A percentile compares a stretch with the other conserved stretches of the same genome.
phyloP scores from a whole-genome alignment of 2,888 invertebrate species.

The Eristalis pertinax region DNA sequence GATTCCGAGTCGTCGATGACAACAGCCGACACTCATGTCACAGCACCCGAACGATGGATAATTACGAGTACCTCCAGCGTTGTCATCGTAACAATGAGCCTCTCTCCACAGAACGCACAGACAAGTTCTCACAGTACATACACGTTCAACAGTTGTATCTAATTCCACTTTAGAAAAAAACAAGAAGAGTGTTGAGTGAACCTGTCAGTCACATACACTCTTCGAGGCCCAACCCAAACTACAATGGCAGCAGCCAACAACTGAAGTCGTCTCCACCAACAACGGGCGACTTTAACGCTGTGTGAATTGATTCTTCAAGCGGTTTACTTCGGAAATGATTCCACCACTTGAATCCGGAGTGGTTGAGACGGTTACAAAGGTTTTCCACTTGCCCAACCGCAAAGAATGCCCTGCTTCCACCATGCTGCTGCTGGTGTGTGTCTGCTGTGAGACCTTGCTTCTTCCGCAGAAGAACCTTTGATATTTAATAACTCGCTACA shows the following conservation, averaged over 20 bases:
- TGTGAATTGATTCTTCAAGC: constrained; percentile 66
- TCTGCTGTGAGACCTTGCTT: constrained; percentile 17
- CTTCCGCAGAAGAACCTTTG: constrained; percentile 66
- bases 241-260: constrained; percentile 51
- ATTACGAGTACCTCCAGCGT: constrained; percentile 36
- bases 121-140: constrained; percentile 44
- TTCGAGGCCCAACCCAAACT: constrained; percentile 20
- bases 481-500: constrained; percentile 71
- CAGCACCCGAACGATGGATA: constrained; percentile 34
- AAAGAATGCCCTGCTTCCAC: constrained; percentile 45
- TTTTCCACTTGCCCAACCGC: constrained; percentile 72
- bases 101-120: constrained; percentile 1
- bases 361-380: constrained; percentile 55
- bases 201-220: constrained; percentile 18
- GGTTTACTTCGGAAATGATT: constrained; percentile 61
- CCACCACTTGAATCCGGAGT: constrained; percentile 39
- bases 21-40: constrained; percentile 30
- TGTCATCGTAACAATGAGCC: constrained; percentile 54
- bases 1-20: constrained; percentile 3
- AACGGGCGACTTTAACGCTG: constrained; percentile 12
- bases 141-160: constrained; percentile 59
- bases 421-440: constrained; percentile 7
- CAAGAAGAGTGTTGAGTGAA: constrained; percentile 24
- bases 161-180: constrained; percentile 41
- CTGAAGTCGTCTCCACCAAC: constrained; percentile 7